These are phyloP conservation scores for Phthorimaea operculella DNA, from an alignment of 1,140 invertebrate genomes.

Conservation along the genomic window DNA sequence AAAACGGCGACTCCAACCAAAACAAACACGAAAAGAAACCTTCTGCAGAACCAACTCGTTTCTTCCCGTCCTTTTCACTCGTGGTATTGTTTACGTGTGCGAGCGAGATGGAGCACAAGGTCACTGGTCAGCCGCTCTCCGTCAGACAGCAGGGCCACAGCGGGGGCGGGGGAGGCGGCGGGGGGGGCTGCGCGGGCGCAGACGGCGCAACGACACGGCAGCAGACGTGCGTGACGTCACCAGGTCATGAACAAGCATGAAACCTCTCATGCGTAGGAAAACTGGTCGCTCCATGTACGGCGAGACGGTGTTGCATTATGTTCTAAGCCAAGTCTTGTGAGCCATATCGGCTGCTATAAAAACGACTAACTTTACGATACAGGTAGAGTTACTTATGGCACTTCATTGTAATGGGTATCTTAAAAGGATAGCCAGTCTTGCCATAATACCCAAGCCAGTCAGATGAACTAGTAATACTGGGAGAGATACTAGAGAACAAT, in stretches of 20 bases:
- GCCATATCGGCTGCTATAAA: too few relatives aligned
- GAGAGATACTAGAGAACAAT: too few relatives aligned
- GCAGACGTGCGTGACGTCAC: constrained; percentile 48
- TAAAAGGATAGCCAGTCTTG: too few relatives aligned
- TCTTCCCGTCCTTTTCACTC: constrained; percentile 27
- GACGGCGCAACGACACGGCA: constrained; percentile 49
- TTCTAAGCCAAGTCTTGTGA: too few relatives aligned
- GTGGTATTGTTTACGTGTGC: constrained; percentile 12
- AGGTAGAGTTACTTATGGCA: too few relatives aligned
- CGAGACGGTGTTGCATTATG: too few relatives aligned
- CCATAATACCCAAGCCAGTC: too few relatives aligned
- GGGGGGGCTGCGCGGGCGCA: constrained; percentile 44
- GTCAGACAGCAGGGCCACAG: constrained; percentile 43
- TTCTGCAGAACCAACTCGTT: constrained; percentile 51
- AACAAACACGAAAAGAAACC: too few relatives aligned
- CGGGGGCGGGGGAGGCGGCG: constrained; percentile 13
- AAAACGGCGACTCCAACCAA: too few relatives aligned
- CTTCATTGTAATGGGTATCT: too few relatives aligned
- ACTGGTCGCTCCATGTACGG: constrained; percentile 18
- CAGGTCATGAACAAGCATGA: constrained; percentile 28
- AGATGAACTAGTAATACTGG: too few relatives aligned
- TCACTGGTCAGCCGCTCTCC: constrained; percentile 57
- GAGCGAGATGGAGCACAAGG: constrained; percentile 53
- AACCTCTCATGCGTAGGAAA: constrained; percentile 50
- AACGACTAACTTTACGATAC: too few relatives aligned